These are phyloP conservation scores for Diabrotica virgifera DNA, from an alignment of 1,140 invertebrate genomes.

Conservation along the genomic window DNA sequence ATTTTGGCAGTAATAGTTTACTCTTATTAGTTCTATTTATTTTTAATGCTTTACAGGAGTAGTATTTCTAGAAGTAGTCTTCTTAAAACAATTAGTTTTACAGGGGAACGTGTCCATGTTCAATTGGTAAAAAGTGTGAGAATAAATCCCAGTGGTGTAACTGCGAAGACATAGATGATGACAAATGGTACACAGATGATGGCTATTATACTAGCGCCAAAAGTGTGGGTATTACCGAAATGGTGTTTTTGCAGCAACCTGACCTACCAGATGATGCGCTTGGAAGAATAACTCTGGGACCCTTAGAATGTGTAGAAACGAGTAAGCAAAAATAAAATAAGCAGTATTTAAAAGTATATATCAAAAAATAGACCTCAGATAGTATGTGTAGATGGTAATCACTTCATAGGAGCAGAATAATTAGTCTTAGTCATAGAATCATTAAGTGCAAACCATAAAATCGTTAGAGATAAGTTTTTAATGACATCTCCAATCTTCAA, in stretches of 20 bases:
- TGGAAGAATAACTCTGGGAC: conserved; percentile 83
- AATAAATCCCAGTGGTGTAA: conserved; percentile 81
- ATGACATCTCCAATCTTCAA: no score
- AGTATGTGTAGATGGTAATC: no score
- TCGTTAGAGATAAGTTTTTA: no score
- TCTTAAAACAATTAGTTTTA: conserved; percentile 28
- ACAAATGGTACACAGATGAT: conserved; percentile 84
- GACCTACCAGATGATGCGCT: conserved; percentile 76
- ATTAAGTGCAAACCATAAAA: no score
- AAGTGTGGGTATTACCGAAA: conserved; percentile 84
- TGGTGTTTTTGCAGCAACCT: conserved; percentile 85
- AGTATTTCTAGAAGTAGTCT: no score
- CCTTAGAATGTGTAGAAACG: conserved; percentile 89
- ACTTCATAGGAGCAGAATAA: no score
- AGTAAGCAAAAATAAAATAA: conserved; percentile 58
- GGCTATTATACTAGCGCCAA: conserved; percentile 70
- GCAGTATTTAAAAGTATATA: no score
- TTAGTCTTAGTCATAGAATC: no score
- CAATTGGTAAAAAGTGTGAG: conserved; percentile 74
- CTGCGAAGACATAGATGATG: conserved; percentile 77
- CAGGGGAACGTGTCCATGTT: conserved; percentile 65
- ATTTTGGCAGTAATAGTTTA: no score
- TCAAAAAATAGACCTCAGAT: no score
- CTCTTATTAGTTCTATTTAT: no score
- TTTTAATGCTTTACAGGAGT: no score